phyloP scores from a whole-genome alignment of 2,113 vertebrate genomes.

The Podarcis muralis region DNA sequence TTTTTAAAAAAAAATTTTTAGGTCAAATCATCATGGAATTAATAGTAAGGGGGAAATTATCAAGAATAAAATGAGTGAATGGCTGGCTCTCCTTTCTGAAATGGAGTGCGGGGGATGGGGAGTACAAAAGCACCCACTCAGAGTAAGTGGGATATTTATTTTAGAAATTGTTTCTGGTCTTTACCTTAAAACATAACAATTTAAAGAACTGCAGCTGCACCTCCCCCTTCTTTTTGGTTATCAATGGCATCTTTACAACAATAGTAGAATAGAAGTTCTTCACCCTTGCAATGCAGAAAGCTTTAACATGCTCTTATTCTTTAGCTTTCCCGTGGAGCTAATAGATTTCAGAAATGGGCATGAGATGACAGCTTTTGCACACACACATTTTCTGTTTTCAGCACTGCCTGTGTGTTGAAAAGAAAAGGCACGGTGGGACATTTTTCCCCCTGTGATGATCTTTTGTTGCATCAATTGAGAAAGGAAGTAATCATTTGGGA shows the following conservation, averaged over 20 bases:
- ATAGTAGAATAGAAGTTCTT: conserved; percentile 64
- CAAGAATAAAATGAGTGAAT: background rate
- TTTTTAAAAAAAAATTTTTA: background rate
- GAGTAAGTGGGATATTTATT: background rate
- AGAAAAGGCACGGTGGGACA: conserved; percentile 53
- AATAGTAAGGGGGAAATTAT: background rate
- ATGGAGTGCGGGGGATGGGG: background rate
- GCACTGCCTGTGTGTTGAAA: conserved; percentile 65
- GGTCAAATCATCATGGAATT: background rate
- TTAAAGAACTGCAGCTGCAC: conserved; percentile 30
- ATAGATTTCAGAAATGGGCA: conserved; percentile 68
- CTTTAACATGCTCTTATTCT: conserved; percentile 62
- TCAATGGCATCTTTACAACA: conserved; percentile 61
- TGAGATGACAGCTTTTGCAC: conserved; percentile 66
- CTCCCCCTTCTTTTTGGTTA: conserved; percentile 56
- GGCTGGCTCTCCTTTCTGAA: background rate
- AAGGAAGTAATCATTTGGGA: conserved; percentile 80
- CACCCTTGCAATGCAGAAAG: conserved; percentile 62
- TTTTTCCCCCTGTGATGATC: conserved; percentile 57
- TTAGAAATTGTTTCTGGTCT: conserved; percentile 28
- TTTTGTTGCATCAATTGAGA: conserved; percentile 77
- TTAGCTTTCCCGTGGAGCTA: conserved; percentile 63
- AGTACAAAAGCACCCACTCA: background rate
- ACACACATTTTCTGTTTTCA: conserved; percentile 73
- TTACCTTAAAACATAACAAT: conserved; percentile 40